Evolutionary conservation across 2,888 invertebrate species (phyloP).

Genomic region (Pteria penguin): DNA sequence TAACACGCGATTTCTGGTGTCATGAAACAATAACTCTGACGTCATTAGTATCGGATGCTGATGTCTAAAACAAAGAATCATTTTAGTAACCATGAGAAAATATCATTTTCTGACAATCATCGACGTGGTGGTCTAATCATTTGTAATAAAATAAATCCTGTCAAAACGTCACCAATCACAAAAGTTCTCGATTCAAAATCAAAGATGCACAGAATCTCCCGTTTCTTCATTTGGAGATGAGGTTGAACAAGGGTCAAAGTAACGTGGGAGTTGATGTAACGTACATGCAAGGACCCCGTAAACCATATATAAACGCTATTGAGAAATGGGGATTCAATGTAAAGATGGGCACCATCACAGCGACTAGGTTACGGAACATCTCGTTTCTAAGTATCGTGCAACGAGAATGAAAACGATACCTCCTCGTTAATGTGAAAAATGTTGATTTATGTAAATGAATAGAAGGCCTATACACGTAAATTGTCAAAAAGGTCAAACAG

Average conservation of each 20-base stretch:
- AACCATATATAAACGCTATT: not conserved
- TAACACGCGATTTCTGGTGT: no score
- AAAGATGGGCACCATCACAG: not conserved
- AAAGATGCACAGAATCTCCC: not conserved
- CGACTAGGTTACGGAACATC: not conserved
- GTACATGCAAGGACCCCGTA: not conserved
- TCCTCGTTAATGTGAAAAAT: conserved; percentile 21
- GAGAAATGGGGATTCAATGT: not conserved
- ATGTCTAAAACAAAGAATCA: not conserved
- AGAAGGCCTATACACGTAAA: conserved; percentile 36
- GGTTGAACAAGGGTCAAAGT: not conserved
- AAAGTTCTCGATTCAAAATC: not conserved
- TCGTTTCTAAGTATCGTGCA: conserved; percentile 20
- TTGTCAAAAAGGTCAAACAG: conserved; percentile 33
- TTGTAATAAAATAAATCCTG: not conserved
- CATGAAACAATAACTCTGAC: no score
- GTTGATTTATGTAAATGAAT: conserved; percentile 44
- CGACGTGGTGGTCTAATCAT: not conserved
- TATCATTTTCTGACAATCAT: not conserved
- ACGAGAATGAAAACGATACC: conserved; percentile 35
- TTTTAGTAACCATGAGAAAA: not conserved
- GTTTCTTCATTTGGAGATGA: not conserved
- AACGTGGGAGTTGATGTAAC: not conserved
- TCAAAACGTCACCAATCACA: not conserved
- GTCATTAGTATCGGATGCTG: no score